Percentiles rank a stretch among this genome's conserved stretches.
These are phyloP conservation scores for Catharus minimus DNA, from an alignment of 2,113 vertebrate species.

Conservation along the genomic window DNA sequence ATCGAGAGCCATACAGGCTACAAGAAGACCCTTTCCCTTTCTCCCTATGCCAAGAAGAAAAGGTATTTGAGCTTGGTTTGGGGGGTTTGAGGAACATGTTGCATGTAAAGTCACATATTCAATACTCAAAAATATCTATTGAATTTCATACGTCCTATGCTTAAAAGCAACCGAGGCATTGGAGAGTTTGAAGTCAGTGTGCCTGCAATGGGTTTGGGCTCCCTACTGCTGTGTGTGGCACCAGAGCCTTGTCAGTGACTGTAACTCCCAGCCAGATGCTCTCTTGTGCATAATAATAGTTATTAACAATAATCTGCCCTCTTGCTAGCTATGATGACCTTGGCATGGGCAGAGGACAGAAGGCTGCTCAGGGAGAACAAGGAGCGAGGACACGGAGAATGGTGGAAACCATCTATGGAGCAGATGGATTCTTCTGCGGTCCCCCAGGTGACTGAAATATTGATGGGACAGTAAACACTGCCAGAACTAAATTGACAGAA, in stretches of 20 bases:
- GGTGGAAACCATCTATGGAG: constrained; percentile 80
- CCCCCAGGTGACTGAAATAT: constrained; percentile 79
- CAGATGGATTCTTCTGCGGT: constrained; percentile 89
- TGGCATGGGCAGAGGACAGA: constrained; percentile 42
- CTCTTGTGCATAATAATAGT: background rate
- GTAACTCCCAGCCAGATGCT: background rate
- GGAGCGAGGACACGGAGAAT: constrained; percentile 80
- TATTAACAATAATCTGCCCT: background rate
- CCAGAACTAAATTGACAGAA: background rate
- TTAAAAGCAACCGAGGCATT: background rate
- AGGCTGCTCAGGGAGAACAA: constrained; percentile 20
- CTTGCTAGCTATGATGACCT: constrained; percentile 55
- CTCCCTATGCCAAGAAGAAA: constrained; percentile 77
- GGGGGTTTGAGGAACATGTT: background rate
- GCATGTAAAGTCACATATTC: background rate
- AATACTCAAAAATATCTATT: background rate
- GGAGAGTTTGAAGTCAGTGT: background rate
- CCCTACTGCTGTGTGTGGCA: background rate
- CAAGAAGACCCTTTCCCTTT: constrained; percentile 81
- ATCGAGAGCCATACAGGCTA: constrained; percentile 87
- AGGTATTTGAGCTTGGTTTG: constrained; percentile 65
- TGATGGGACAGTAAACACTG: background rate
- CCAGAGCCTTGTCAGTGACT: background rate
- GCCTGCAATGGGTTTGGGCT: background rate
- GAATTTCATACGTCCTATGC: accelerated